A percentile compares a stretch with the other conserved stretches of the same genome.
These are phyloP conservation scores for Micropterix aruncella DNA, from an alignment of 2,888 invertebrate species.

Conservation along the genomic window DNA sequence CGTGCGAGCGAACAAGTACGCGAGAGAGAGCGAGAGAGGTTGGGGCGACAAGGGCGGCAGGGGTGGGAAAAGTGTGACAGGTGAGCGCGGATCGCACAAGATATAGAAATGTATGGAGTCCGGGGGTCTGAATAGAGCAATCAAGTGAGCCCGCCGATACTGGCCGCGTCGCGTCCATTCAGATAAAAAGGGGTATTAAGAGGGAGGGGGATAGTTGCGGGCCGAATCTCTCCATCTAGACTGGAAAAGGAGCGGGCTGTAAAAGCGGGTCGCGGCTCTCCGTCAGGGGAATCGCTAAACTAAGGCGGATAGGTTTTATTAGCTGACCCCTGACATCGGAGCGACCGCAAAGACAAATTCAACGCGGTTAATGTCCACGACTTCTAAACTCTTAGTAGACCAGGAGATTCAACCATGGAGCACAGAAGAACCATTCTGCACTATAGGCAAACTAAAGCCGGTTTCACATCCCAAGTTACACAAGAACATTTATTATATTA, in stretches of 20 bases:
- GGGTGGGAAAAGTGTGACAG: background rate
- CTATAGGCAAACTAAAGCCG: too few relatives aligned
- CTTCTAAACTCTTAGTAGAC: too few relatives aligned
- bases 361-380: too few relatives aligned
- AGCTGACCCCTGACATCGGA: too few relatives aligned
- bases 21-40: background rate
- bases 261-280: background rate
- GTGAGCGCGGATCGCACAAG: background rate
- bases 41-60: background rate
- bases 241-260: too few relatives aligned
- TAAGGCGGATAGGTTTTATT: too few relatives aligned
- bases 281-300: background rate
- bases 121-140: background rate
- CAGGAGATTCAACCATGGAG: too few relatives aligned
- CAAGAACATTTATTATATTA: too few relatives aligned
- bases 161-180: background rate
- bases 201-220: background rate
- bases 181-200: background rate
- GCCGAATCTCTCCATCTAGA: background rate
- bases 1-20: too few relatives aligned
- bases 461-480: too few relatives aligned
- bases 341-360: too few relatives aligned
- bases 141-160: background rate
- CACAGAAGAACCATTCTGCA: too few relatives aligned
- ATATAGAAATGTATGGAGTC: background rate